These are phyloP conservation scores for Smittia sp. DNA, from an alignment of 2,888 invertebrate species.

Conservation along the genomic window DNA sequence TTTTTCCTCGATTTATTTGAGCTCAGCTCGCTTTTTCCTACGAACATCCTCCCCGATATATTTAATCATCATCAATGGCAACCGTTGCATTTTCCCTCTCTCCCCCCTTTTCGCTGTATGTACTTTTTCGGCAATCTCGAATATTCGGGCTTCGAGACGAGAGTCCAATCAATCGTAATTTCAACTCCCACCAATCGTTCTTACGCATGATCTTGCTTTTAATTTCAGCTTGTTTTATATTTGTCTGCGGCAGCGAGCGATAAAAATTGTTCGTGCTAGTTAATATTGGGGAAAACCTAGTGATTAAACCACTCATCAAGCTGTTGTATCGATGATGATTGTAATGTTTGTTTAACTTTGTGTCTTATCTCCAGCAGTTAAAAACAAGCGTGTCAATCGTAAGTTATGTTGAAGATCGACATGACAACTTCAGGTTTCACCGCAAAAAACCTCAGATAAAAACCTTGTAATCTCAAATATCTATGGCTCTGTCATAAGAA, in stretches of 20 bases:
- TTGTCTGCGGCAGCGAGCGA: neutral
- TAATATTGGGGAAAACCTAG: neutral
- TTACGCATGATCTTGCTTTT: slow-evolving; percentile 32
- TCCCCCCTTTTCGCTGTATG: neutral
- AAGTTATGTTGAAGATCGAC: too few relatives aligned
- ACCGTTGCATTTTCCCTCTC: neutral
- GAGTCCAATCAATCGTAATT: slow-evolving; percentile 32
- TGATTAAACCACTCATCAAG: too few relatives aligned
- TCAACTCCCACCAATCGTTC: slow-evolving; percentile 29
- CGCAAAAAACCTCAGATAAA: too few relatives aligned
- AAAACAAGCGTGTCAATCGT: too few relatives aligned
- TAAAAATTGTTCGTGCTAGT: neutral
- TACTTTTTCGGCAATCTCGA: neutral
- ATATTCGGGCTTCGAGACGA: slow-evolving; percentile 23
- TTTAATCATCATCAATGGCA: slow-evolving; percentile 12
- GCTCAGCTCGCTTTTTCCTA: neutral
- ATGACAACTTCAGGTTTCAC: too few relatives aligned
- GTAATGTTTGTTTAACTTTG: too few relatives aligned
- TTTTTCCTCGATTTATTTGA: slow-evolving; percentile 12
- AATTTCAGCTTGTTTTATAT: neutral
- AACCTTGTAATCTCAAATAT: too few relatives aligned
- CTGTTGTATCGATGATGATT: too few relatives aligned
- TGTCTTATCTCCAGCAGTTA: too few relatives aligned
- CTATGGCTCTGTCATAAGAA: too few relatives aligned
- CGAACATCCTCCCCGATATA: neutral